These are phyloP conservation scores for Eulimnadia texana DNA, from an alignment of 1,140 invertebrate genomes.

Conservation along the genomic window DNA sequence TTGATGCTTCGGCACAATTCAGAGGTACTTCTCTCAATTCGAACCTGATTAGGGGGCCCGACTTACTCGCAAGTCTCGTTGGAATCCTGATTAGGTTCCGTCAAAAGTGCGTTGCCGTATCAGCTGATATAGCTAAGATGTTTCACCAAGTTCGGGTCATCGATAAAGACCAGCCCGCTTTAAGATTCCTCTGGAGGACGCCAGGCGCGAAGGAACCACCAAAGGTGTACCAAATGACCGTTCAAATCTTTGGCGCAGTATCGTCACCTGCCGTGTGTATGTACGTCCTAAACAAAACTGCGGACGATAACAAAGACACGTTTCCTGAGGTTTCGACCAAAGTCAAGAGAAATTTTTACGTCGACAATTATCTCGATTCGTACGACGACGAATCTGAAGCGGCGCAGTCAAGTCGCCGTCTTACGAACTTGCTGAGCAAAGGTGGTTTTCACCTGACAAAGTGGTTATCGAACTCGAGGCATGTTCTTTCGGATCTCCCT, in stretches of 20 bases:
- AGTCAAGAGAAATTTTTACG: conserved; percentile 17
- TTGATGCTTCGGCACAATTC: conserved; percentile 18
- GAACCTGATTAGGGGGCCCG: conserved; percentile 13
- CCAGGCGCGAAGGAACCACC: not conserved
- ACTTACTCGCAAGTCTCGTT: conserved; percentile 13
- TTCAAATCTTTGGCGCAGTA: conserved; percentile 20
- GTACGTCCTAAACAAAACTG: conserved; percentile 15
- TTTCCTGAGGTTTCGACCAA: not conserved
- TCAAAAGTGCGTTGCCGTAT: conserved; percentile 7
- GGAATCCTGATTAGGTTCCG: conserved; percentile 18
- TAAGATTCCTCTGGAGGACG: conserved; percentile 21
- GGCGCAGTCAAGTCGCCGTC: not conserved
- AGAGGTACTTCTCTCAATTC: conserved; percentile 15
- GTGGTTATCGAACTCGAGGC: conserved; percentile 13
- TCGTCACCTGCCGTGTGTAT: conserved; percentile 19
- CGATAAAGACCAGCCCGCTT: conserved; percentile 13
- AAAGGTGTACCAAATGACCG: conserved; percentile 17
- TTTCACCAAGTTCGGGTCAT: conserved; percentile 15
- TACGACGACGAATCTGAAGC: conserved; percentile 16
- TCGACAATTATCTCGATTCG: conserved; percentile 18
- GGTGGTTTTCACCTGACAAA: conserved; percentile 18
- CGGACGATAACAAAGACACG: not conserved
- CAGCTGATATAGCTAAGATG: conserved; percentile 18
- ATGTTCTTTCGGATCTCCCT: not conserved
- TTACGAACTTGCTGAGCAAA: conserved; percentile 2